phyloP scores from a whole-genome alignment of 2,797 vertebrate species.

The Chanos chanos region DNA sequence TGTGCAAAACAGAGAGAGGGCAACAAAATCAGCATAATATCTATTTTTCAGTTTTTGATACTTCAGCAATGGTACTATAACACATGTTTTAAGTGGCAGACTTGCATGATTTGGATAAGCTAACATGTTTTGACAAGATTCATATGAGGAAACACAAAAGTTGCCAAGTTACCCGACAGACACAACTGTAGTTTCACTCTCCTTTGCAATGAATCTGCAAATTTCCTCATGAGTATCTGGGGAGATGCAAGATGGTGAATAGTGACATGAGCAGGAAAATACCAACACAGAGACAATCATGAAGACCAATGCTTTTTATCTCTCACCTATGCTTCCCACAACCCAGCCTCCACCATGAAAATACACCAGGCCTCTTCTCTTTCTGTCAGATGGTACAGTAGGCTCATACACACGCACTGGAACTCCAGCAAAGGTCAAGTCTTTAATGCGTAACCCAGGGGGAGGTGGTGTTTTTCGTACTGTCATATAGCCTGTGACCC shows the following conservation, averaged over 20 bases:
- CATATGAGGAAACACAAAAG: background rate
- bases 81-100: no score
- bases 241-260: background rate
- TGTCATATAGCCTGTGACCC: conserved; percentile 43
- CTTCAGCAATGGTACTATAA: no score
- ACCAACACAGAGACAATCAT: background rate
- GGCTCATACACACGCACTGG: conserved; percentile 80
- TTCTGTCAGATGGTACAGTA: conserved; percentile 48
- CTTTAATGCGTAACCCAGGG: conserved; percentile 63
- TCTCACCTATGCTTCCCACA: conserved; percentile 75
- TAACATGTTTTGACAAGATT: background rate
- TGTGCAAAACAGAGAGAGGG: background rate
- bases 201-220: conserved; percentile 67
- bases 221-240: conserved; percentile 69
- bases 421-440: conserved; percentile 69
- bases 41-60: no score
- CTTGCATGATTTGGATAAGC: background rate
- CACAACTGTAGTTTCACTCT: conserved; percentile 73
- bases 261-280: background rate
- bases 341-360: conserved; percentile 80
- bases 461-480: conserved; percentile 49
- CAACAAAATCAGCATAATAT: background rate
- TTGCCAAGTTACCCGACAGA: conserved; percentile 72
- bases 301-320: no score
- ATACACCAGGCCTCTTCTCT: conserved; percentile 74